These are phyloP conservation scores for Natrix natrix DNA, from an alignment of 2,797 vertebrate species.

Conservation along the genomic window DNA sequence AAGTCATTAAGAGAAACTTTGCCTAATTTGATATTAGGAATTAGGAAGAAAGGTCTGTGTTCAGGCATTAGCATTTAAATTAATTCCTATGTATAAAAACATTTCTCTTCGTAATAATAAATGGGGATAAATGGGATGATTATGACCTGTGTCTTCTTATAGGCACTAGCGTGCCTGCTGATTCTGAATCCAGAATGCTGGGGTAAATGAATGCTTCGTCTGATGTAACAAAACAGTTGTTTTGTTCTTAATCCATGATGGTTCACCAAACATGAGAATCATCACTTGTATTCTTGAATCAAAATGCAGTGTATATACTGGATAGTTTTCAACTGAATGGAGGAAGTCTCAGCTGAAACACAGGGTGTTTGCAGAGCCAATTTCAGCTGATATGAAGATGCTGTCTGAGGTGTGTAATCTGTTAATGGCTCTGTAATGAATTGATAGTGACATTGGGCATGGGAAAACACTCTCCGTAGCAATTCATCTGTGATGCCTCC, in stretches of 20 bases:
- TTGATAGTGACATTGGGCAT: neutral
- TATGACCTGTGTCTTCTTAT: neutral
- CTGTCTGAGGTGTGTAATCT: constrained; percentile 15
- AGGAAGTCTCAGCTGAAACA: neutral
- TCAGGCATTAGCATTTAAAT: neutral
- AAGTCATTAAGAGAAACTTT: neutral
- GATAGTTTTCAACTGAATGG: neutral
- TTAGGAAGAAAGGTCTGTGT: neutral
- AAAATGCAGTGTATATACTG: neutral
- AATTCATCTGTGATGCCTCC: neutral
- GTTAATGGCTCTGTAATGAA: constrained; percentile 21
- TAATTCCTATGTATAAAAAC: neutral
- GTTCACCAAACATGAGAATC: neutral
- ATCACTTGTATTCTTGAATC: neutral
- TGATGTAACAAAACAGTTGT: neutral
- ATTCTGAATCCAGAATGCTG: neutral
- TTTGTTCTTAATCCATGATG: neutral
- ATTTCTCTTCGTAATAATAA: neutral
- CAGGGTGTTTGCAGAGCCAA: neutral
- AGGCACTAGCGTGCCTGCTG: neutral
- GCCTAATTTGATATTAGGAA: neutral
- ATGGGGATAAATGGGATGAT: neutral
- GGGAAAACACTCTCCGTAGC: neutral
- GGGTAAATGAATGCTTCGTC: neutral
- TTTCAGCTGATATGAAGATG: neutral